Evolutionary conservation across 2,113 vertebrate genomes (phyloP).

Genomic region (Tiliqua scincoides): DNA sequence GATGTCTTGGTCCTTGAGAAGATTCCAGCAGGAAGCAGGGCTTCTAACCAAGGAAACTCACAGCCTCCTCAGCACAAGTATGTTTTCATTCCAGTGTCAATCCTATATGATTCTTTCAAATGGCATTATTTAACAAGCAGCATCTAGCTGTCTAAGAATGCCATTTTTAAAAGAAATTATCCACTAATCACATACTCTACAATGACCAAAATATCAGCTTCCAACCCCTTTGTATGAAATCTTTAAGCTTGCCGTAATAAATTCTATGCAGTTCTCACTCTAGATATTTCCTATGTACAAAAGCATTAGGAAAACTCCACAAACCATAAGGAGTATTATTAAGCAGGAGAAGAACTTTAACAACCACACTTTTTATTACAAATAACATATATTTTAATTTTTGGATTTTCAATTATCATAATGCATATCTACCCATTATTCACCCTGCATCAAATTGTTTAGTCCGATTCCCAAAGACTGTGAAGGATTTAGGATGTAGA

Average conservation of each 20-base stretch:
- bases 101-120: constrained; percentile 73
- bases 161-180: constrained; percentile 34
- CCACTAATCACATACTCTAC: constrained; percentile 60
- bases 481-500: neutral
- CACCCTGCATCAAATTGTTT: neutral
- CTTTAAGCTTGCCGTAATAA: constrained; percentile 47
- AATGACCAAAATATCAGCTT: constrained; percentile 62
- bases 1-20: constrained; percentile 98
- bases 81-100: constrained; percentile 74
- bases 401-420: constrained; percentile 37
- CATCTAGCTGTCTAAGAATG: constrained; percentile 49
- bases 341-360: neutral
- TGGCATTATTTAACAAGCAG: constrained; percentile 66
- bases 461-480: constrained; percentile 13
- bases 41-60: constrained; percentile 84
- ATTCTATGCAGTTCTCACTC: constrained; percentile 36
- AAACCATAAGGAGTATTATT: constrained; percentile 25
- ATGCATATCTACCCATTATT: neutral
- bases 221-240: constrained; percentile 31
- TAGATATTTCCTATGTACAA: constrained; percentile 31
- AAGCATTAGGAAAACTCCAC: constrained; percentile 47
- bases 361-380: constrained; percentile 44
- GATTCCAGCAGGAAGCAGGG: constrained; percentile 84
- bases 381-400: constrained; percentile 34
- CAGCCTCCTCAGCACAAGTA: constrained; percentile 95